These are phyloP conservation scores for Anodontia alba DNA, from an alignment of 2,888 invertebrate species.

Conservation along the genomic window DNA sequence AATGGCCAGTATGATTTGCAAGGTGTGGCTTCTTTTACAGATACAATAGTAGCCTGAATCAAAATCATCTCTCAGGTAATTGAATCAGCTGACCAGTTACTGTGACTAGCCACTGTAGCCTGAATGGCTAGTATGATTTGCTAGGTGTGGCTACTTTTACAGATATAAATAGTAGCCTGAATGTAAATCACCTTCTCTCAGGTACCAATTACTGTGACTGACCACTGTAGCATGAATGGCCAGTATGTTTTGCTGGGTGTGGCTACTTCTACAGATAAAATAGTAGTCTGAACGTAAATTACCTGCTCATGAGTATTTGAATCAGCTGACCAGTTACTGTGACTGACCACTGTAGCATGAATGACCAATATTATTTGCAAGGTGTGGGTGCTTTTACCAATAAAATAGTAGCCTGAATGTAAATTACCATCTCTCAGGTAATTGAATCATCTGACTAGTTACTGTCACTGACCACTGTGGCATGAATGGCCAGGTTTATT, in stretches of 20 bases:
- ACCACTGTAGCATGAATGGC: neutral
- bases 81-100: no score
- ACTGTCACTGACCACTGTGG: neutral
- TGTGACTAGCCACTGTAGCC: neutral
- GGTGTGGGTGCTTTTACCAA: neutral
- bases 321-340: neutral
- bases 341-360: neutral
- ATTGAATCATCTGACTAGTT: no score
- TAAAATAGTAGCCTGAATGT: neutral
- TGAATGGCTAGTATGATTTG: neutral
- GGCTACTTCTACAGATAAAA: no score
- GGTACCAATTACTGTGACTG: neutral
- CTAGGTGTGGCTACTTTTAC: neutral
- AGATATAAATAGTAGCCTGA: no score
- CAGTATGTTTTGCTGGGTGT: neutral
- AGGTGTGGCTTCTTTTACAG: neutral
- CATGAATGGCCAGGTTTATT: neutral
- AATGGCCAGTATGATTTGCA: neutral
- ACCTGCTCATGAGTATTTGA: neutral
- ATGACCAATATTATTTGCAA: neutral
- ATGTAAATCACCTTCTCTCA: neutral
- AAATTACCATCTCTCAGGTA: no score
- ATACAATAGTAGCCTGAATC: neutral
- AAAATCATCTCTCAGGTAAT: no score
- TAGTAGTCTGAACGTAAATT: no score